Base-by-base conservation (phyloP, 2,888 invertebrate species). In the Gonocerus acuteangulatus region DNA sequence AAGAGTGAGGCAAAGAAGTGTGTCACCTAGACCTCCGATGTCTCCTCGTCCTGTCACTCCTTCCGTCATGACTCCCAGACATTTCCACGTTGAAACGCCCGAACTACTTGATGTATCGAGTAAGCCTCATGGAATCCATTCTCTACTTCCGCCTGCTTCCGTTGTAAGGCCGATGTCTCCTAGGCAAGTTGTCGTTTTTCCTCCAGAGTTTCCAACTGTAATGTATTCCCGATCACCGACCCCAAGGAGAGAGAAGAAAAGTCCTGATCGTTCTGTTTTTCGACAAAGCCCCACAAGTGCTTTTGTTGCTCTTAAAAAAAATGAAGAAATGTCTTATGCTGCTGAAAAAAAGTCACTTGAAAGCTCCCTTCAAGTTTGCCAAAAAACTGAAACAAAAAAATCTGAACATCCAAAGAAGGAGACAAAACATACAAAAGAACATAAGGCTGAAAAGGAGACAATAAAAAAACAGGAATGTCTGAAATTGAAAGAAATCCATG, bases 111-210 rank as follows among this genome's bases (percentile, higher is more conserved):
- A 67, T 32, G 48, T 66, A 3, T 64, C 63, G 48, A 61, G 60
- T 2, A 67, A 64, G 51, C 69, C 70, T 6, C 65, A 64, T 16
- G 66, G 65, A 27, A 67, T 68, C 13, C 67, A 65, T 15, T 68
- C 68, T 2, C 60, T 67, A 18, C 60, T 69, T 32, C 67, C 68
- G 11, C 69, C 68, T 11, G 65, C 67, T 15, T 65, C 61, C 7
- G 61, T 64, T 23, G 63, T 67, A 15, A 62, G 68, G 47, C 65
- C 69, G 1, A 27, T 67, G 32, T 66, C 68, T 36, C 69, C 70
- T 1, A 47, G 60, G n/a, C 68, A 68, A 48, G 54, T 67, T 3
- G 66, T 70, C 16, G 64, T 68, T 11, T 70, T 69, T 44, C 70
- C 70, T 13, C 70, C 70, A 2, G 63, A 68, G 42, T 47, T 68